phyloP scores from a whole-genome alignment of 2,888 invertebrate genomes.

The Dioctria rufipes region DNA sequence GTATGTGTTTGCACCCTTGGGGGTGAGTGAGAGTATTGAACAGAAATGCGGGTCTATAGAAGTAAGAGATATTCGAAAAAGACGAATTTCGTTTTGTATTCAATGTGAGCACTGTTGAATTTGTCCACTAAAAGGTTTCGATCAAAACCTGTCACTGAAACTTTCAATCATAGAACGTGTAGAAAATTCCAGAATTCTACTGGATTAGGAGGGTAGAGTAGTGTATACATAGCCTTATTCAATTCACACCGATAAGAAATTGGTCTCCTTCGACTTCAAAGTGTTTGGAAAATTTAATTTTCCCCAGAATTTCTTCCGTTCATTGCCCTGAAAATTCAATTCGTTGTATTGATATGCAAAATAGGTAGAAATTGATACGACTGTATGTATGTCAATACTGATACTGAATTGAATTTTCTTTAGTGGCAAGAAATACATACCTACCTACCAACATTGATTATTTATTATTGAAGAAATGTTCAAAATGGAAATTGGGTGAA shows the following conservation, averaged over 20 bases:
- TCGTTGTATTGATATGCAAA: constrained; percentile 2
- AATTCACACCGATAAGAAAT: not conserved
- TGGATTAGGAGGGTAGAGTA: too few relatives aligned
- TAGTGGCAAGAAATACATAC: too few relatives aligned
- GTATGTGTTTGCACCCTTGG: not conserved
- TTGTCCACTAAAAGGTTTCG: constrained; percentile 13
- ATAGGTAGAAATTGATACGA: not conserved
- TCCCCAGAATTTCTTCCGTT: constrained; percentile 1
- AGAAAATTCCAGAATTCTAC: not conserved
- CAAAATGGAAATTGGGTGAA: too few relatives aligned
- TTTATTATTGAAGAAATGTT: too few relatives aligned
- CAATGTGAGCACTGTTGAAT: not conserved
- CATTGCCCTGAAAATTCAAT: not conserved
- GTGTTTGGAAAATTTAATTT: constrained; percentile 5
- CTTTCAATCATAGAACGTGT: not conserved
- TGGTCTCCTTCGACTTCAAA: not conserved
- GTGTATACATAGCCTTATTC: not conserved
- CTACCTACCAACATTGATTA: too few relatives aligned
- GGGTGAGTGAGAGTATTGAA: not conserved
- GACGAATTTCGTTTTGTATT: not conserved
- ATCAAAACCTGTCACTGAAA: not conserved
- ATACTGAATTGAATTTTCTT: too few relatives aligned
- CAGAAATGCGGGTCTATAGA: not conserved
- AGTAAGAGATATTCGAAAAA: not conserved
- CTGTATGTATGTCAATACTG: not conserved